Evolutionary conservation across 2,888 invertebrate species (phyloP).

Genomic region (Pantelozetes paolii): DNA sequence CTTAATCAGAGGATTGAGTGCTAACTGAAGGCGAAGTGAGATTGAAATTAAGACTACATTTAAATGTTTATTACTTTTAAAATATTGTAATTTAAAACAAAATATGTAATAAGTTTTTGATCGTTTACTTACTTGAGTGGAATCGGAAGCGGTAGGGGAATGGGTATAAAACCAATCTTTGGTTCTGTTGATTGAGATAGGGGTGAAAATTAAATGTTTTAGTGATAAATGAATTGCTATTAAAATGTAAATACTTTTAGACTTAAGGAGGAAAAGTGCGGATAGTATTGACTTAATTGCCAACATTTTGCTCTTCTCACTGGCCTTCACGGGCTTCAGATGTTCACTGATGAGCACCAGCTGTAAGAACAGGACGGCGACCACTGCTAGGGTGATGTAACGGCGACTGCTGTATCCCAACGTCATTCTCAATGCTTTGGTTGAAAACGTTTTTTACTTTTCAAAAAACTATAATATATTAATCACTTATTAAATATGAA

Average conservation of each 20-base stretch:
- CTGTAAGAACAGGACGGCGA: conserved; percentile 36
- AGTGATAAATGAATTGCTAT: background rate
- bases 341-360: conserved; percentile 40
- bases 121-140: conserved; percentile 33
- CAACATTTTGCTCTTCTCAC: background rate
- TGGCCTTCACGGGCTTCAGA: conserved; percentile 37
- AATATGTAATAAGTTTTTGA: too few relatives aligned
- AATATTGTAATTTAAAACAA: too few relatives aligned
- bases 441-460: too few relatives aligned
- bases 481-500: too few relatives aligned
- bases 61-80: too few relatives aligned
- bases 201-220: background rate
- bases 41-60: too few relatives aligned
- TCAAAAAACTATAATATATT: too few relatives aligned
- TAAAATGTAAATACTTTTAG: conserved; percentile 36
- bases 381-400: conserved; percentile 12
- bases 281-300: conserved; percentile 6
- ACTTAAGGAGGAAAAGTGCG: conserved; percentile 29
- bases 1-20: too few relatives aligned
- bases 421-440: background rate
- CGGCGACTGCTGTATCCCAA: conserved; percentile 34
- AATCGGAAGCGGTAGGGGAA: conserved; percentile 37
- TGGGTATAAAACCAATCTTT: conserved; percentile 36
- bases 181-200: conserved; percentile 22
- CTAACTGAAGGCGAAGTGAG: too few relatives aligned